Evolutionary conservation across 2,113 vertebrate genomes (phyloP).

Genomic region (Noctilio leporinus): DNA sequence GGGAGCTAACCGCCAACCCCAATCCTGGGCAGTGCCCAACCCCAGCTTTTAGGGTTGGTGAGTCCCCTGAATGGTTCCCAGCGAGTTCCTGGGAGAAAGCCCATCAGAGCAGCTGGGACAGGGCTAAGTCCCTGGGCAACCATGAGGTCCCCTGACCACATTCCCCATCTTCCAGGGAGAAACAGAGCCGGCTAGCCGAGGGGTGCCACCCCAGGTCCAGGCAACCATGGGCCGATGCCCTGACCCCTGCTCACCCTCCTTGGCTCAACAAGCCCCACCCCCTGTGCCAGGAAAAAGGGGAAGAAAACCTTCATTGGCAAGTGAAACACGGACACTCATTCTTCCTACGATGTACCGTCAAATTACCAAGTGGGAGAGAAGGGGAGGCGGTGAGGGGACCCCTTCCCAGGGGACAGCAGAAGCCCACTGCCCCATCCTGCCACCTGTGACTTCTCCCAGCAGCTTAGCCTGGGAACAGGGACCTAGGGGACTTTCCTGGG

Average conservation of each 20-base stretch:
- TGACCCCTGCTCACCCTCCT: not conserved
- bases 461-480: too few species aligned
- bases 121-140: not conserved
- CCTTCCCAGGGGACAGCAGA: not conserved
- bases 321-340: not conserved
- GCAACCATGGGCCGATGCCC: not conserved
- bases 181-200: not conserved
- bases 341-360: not conserved
- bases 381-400: fast-evolving
- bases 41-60: not conserved
- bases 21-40: fast-evolving
- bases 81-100: not conserved
- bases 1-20: too few species aligned
- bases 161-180: not conserved
- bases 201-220: not conserved
- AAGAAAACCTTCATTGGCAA: not conserved
- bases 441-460: not conserved
- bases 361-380: not conserved
- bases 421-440: not conserved
- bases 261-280: not conserved
- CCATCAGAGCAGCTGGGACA: not conserved
- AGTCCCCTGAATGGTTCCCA: not conserved
- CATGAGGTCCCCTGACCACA: not conserved
- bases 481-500: not conserved
- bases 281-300: not conserved